A percentile compares a stretch with the other conserved stretches of the same genome.
Conservation (phyloP, 2,797 vertebrate species). For the Lithobates pipiens region DNA sequence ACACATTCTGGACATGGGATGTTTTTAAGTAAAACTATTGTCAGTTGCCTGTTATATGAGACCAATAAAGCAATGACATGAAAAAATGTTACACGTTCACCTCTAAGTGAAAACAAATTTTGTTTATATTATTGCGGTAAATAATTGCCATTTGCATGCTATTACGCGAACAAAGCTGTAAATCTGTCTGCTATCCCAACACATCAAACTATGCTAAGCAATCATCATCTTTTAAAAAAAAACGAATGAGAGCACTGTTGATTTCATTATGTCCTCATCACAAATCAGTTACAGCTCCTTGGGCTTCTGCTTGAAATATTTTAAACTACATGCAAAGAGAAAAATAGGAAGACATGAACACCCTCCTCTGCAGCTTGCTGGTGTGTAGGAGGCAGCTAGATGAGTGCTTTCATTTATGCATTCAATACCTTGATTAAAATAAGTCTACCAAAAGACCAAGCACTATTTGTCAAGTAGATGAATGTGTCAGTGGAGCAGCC, state of each 20-base stretch:
- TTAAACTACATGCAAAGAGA: conserved; percentile 2
- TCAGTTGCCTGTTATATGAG: too few relatives aligned
- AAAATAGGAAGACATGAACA: neutral
- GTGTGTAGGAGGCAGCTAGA: conserved; percentile 51
- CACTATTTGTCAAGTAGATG: conserved; percentile 55
- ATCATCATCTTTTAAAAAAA: neutral
- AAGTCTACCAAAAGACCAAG: conserved; percentile 48
- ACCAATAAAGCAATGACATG: too few relatives aligned
- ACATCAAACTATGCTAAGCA: neutral
- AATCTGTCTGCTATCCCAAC: neutral
- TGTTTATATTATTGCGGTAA: neutral
- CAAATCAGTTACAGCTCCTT: conserved; percentile 11
- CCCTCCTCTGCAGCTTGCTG: conserved; percentile 2
- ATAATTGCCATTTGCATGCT: neutral
- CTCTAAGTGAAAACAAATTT: neutral
- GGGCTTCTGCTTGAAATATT: neutral
- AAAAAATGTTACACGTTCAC: too few relatives aligned
- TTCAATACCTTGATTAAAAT: conserved; percentile 56
- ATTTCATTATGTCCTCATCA: neutral
- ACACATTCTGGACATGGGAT: too few relatives aligned
- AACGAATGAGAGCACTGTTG: neutral
- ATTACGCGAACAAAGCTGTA: neutral
- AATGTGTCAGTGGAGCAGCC: conserved; percentile 42
- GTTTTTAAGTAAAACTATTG: too few relatives aligned
- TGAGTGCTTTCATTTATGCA: conserved; percentile 12